These are phyloP conservation scores for Cenopis cana DNA, from an alignment of 2,888 invertebrate genomes.

Conservation along the genomic window DNA sequence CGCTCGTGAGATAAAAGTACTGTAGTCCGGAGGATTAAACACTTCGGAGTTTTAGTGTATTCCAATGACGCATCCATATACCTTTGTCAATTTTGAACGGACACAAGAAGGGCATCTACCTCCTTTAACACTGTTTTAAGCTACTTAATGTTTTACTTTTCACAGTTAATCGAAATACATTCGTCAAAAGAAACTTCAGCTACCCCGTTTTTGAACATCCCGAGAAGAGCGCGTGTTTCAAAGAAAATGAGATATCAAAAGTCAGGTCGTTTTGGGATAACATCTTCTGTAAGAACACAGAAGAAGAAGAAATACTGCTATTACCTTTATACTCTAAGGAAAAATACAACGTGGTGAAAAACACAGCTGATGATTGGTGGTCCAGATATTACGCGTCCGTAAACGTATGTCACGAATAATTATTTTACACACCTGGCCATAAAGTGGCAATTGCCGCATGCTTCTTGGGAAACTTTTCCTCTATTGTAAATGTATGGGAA, in stretches of 20 bases:
- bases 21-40: too few species aligned
- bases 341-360: conserved; percentile 47
- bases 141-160: not conserved
- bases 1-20: too few species aligned
- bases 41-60: too few species aligned
- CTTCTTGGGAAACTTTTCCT: too few species aligned
- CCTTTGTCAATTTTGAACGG: too few species aligned
- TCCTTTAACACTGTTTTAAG: too few species aligned
- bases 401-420: conserved; percentile 51
- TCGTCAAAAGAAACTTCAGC: conserved; percentile 5
- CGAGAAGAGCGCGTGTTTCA: conserved; percentile 28
- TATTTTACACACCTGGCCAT: not conserved
- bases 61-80: too few species aligned
- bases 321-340: conserved; percentile 62
- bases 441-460: too few species aligned
- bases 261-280: conserved; percentile 53
- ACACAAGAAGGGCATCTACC: too few species aligned
- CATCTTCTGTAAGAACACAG: conserved; percentile 54
- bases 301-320: conserved; percentile 65
- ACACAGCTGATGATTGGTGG: conserved; percentile 69
- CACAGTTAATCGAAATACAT: conserved; percentile 8
- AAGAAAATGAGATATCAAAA: conserved; percentile 28
- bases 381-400: conserved; percentile 61
- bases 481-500: too few species aligned
- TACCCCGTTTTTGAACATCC: not conserved